Percentiles rank a stretch among this genome's conserved stretches.
These are phyloP conservation scores for Limenitis arthemis DNA, from an alignment of 2,888 invertebrate species.

Conservation along the genomic window DNA sequence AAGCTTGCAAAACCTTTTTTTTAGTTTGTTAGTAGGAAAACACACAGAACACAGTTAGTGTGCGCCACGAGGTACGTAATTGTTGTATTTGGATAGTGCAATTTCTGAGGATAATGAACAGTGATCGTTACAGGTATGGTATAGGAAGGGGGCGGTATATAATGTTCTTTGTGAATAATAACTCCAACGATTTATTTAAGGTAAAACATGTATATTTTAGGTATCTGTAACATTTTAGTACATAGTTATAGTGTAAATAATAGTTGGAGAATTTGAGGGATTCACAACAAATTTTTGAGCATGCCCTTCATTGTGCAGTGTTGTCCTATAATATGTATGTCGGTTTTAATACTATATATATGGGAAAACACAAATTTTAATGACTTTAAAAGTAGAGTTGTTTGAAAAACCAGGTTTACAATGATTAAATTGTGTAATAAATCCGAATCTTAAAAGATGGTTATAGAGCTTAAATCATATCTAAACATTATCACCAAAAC, in stretches of 20 bases:
- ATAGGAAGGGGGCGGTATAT: slow-evolving; percentile 15
- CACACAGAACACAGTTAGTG: slow-evolving; percentile 31
- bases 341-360: slow-evolving; percentile 3
- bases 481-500: slow-evolving; percentile 26
- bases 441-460: slow-evolving; percentile 21
- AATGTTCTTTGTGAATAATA: slow-evolving; percentile 21
- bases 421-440: slow-evolving; percentile 32
- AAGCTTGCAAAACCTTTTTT: slow-evolving; percentile 59
- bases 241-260: slow-evolving; percentile 47
- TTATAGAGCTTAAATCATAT: slow-evolving; percentile 12
- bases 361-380: too few species aligned
- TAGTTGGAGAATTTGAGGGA: slow-evolving; percentile 41
- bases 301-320: slow-evolving; percentile 61
- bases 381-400: too few species aligned
- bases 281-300: slow-evolving; percentile 55
- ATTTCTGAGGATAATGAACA: slow-evolving; percentile 1
- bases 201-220: slow-evolving; percentile 27
- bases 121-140: slow-evolving; percentile 2
- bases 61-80: slow-evolving; percentile 21
- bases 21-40: slow-evolving; percentile 49
- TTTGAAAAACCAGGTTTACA: too few species aligned
- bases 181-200: slow-evolving; percentile 24
- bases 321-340: slow-evolving; percentile 29
- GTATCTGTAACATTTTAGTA: slow-evolving; percentile 36
- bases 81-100: slow-evolving; percentile 18